A percentile compares a stretch with the other conserved stretches of the same genome.
Conservation (phyloP, 2,797 vertebrate genomes). For the Aphelocoma californica region DNA sequence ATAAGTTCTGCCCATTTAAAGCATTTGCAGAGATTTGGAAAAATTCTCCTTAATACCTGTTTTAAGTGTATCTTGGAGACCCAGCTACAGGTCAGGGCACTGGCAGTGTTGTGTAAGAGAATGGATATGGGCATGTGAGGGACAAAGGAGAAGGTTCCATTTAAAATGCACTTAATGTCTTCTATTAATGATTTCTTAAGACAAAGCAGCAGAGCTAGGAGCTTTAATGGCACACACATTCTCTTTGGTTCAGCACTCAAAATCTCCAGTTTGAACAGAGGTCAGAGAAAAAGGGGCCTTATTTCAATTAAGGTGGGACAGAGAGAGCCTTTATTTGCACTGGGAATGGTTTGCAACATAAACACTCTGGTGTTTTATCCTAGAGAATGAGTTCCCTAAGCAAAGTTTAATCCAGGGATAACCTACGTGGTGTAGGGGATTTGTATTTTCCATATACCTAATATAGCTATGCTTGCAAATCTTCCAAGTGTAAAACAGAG, state of each 20-base stretch:
- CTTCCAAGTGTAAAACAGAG: neutral
- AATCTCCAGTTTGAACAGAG: neutral
- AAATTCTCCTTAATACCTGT: neutral
- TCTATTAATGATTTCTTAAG: neutral
- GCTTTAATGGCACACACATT: neutral
- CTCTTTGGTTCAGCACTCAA: neutral
- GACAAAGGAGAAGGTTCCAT: neutral
- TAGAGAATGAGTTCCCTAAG: neutral
- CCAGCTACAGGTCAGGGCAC: neutral
- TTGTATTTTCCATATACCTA: neutral
- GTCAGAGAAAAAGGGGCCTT: neutral
- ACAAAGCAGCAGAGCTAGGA: neutral
- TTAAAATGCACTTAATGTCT: neutral
- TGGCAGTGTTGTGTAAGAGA: neutral
- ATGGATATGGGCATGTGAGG: neutral
- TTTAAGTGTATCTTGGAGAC: neutral
- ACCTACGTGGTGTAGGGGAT: neutral
- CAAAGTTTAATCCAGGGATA: neutral
- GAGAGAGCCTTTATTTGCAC: neutral
- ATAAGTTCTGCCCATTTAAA: neutral
- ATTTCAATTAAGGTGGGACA: neutral
- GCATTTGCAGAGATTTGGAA: neutral
- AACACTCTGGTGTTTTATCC: neutral
- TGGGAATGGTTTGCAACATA: neutral
- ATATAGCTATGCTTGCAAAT: neutral